Evolutionary conservation across 1,140 invertebrate genomes (phyloP), one percentile per base, ranked within the genome.

Genomic region (Bombus breviceps): DNA sequence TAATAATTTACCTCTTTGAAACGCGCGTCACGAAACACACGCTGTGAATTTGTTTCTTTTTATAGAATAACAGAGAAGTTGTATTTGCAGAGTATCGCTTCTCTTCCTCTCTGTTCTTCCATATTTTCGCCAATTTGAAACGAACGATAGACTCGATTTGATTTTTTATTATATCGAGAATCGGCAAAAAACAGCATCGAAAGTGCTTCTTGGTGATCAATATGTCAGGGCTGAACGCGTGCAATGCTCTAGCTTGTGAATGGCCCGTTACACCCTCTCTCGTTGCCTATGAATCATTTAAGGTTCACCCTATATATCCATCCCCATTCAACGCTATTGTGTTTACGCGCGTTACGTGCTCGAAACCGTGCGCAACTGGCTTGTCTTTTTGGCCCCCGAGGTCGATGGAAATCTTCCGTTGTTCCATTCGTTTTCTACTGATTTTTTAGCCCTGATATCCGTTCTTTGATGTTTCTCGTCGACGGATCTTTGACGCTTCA

Each of bases 211-310:
- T 71, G 74, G 73, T 64, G 89, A 91, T 91, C 90, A 88, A 91
- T 91, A 91, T 86, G 76, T 86, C 83, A 89, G 77, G 9, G 69
- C 37, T 43, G 62, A 83, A 80, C 79, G 87, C 57, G 71, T 80
- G 78, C 85, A 81, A 82, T 83, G 71, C 68, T 62, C n/a, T 81
- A 76, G 83, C 83, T 77, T 75, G 87, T 91, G 90, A 91, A 91
- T 91, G 90, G 86, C 53, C 39, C 57, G 75, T 71, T 83, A 76
- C 81, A 81, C 90, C 85, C 79, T 82, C 79, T 75, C 80, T 79
- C 66, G 53, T 57, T 37, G 77, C 64, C 84, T 85, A 89, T 91
- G 90, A 91, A 91, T 91, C 90, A 91, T 91, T 91, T 88, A 91
- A 88, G 89, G 89, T 69, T 85, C 87, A 83, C 85, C 82, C 85